Conservation (phyloP, 2,797 vertebrate species). For the Sebastes umbrosus region DNA sequence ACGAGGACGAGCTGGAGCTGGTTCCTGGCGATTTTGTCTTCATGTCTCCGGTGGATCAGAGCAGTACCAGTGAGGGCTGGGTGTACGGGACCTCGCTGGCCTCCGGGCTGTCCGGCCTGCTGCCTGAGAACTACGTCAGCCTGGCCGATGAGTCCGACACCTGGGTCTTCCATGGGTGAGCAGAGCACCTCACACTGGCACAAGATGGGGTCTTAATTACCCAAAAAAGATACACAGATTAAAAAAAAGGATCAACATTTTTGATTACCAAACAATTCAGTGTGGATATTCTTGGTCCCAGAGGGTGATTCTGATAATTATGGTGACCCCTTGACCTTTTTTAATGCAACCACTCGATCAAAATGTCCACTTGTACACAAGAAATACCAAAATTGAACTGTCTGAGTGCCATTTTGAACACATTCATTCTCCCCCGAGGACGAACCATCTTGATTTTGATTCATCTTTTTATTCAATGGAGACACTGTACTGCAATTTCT, state of each 20-base stretch:
- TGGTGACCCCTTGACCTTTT: not conserved
- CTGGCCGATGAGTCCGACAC: slow-evolving; percentile 92
- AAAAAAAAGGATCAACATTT: not conserved
- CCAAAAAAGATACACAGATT: not conserved
- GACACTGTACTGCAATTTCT: fast-evolving
- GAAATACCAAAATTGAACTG: not conserved
- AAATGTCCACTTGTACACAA: not conserved
- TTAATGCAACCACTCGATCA: not conserved
- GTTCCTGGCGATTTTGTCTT: slow-evolving; percentile 93
- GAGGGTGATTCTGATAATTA: not conserved
- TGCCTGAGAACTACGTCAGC: slow-evolving; percentile 94
- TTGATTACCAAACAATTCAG: not conserved
- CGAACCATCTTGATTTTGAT: not conserved
- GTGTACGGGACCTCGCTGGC: slow-evolving; percentile 90
- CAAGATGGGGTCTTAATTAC: slow-evolving; percentile 11
- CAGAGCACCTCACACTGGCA: not conserved
- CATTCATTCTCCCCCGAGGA: not conserved
- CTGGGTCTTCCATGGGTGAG: slow-evolving; percentile 94
- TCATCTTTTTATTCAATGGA: not conserved
- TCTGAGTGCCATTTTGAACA: not conserved
- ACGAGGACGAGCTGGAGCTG: slow-evolving; percentile 94
- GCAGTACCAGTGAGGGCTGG: slow-evolving; percentile 93
- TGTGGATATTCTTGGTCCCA: not conserved
- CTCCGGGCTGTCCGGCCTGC: slow-evolving; percentile 91
- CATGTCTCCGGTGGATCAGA: slow-evolving; percentile 92